Base-by-base conservation (phyloP, 2,888 invertebrate species). In the Priocnemis perturbator region DNA sequence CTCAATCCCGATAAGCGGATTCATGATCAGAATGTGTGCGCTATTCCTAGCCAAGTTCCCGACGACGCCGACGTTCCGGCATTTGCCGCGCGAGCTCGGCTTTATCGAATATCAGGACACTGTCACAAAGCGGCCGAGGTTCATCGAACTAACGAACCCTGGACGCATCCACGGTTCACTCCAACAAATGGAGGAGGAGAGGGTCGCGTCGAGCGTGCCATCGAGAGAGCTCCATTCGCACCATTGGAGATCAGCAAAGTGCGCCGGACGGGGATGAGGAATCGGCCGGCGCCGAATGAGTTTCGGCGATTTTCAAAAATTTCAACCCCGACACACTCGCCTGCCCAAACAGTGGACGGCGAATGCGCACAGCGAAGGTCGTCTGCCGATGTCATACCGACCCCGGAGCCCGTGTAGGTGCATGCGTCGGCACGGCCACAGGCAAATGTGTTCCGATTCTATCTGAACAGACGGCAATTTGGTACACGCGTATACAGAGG, bases 121-220 rank as follows among this genome's bases (percentile, higher is more conserved):
- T 59, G 78, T 67, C 68, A 64, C 76, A 76, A 73, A 76, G 78
- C 76, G 70, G 62, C 63, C 67, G 58, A 76, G 73, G 78, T 78
- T 78, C 76, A 76, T 71, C 76, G 76, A 67, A 58, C 76, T 71
- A 78, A 78, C 77, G 76, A 77, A 73, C 75, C 73, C 70, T 66
- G 62, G 26, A 37, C 58, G 58, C 20, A 30, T 21, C 19, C 20
- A 30, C 44, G 45, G 44, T 44, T 44, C 58, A 21, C 44, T 20
- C 45, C 44, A 21, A 44, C 58, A 44, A 44, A 17, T 17, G 37
- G 37, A 15, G 23, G 19, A 56, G 26, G 21, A 26, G 26, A 23
- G 19, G 30, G 26, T 30, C 26, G 17, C 7, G 26, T 56, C 37
- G n/a, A 19, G 37, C 56, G 20, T 37, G 37, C 37, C 37, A 37